Evolutionary conservation across 2,888 invertebrate genomes (phyloP), one percentile per base, ranked within the genome.

Genomic region (Tuberolachnus salignus): DNA sequence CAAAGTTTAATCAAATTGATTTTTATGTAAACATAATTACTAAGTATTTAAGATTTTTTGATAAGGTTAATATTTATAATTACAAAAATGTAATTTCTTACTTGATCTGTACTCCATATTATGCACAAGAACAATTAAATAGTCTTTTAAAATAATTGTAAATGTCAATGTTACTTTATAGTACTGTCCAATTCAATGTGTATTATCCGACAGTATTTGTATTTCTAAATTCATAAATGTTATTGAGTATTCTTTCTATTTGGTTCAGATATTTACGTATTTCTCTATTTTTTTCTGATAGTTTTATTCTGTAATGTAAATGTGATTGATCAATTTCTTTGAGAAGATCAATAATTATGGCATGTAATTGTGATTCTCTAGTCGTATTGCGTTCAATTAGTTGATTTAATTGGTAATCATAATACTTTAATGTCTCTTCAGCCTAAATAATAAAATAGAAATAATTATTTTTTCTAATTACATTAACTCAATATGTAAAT

Each of bases 311-410:
- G 21, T 67, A 75, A 23, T 57, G 75, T 49, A 49, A 34, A 66
- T 75, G 55, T 26, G 66, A 67, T 16, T 34, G 55, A 3, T 67
- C 66, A 34, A 75, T 75, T 67, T 75, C 75, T 19, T 75, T 46
- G 1, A 75, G 66, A 8, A 75, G 75, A 67, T 75, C 46, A 55
- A 9, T 57, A 46, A 75, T 75, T 57, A 75, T 75, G 14, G 11
- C 42, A 75, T 55, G 57, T 14, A 75, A 49, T 19, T 75, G 55
- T 49, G 66, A 66, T 67, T 75, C 75, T 75, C 66, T 75, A 46
- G 26, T 75, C 34, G 55, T 46, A 57, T 57, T 75, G 3, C 57
- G 66, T 46, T 57, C 44, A 57, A 57, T 46, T 57, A 75, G 13
- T 46, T 57, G 55, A 57, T 67, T 75, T 46, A 75, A 57, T 51